Evolutionary conservation across 2,888 invertebrate genomes (phyloP).

Genomic region (Cataglyphis rosenhaueri): DNA sequence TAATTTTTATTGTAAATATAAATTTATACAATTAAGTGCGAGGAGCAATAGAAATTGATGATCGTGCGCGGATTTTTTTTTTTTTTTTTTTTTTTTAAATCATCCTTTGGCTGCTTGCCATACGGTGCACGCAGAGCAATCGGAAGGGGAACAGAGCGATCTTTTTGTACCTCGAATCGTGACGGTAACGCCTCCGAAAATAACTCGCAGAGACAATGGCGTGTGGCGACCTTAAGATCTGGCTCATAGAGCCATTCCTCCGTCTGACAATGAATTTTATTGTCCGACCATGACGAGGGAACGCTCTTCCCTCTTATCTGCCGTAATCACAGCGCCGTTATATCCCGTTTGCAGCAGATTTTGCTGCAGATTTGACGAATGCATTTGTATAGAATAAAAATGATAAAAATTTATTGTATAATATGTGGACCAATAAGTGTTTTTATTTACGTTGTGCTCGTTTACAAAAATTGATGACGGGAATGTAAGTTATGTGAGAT

Average conservation of each 20-base stretch:
- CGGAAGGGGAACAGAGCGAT: conserved; percentile 66
- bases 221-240: conserved; percentile 65
- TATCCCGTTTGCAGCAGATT: background rate
- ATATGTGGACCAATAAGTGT: background rate
- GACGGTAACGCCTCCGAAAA: conserved; percentile 67
- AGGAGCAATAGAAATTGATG: conserved; percentile 8
- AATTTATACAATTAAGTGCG: background rate
- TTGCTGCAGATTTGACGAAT: conserved; percentile 9
- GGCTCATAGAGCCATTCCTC: conserved; percentile 19
- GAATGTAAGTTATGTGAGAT: background rate
- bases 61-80: conserved; percentile 30
- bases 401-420: background rate
- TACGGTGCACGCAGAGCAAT: conserved; percentile 56
- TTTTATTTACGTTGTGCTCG: background rate
- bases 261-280: conserved; percentile 45
- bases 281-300: conserved; percentile 51
- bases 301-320: conserved; percentile 35
- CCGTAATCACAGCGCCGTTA: background rate
- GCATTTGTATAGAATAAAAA: background rate
- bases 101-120: conserved; percentile 37
- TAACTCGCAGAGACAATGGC: conserved; percentile 65
- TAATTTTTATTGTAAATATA: background rate
- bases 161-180: conserved; percentile 70
- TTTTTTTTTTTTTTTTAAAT: conserved; percentile 54
- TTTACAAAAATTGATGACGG: background rate